phyloP scores from a whole-genome alignment of 2,797 vertebrate species.

The Tokudaia tokunoshimensis region DNA sequence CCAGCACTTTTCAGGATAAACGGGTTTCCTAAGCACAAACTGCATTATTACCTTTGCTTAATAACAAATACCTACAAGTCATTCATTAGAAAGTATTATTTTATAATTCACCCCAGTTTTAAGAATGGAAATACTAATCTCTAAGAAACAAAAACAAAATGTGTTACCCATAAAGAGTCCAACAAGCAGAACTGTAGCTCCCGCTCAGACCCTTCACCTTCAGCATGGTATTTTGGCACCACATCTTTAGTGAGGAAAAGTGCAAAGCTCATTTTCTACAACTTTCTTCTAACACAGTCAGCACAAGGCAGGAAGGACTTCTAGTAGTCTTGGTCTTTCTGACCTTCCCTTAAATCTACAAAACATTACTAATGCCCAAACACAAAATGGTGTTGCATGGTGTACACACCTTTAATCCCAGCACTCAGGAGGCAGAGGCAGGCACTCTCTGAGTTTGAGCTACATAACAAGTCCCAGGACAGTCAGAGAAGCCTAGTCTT shows the following conservation, averaged over 20 bases:
- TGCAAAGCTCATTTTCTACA: conserved; percentile 30
- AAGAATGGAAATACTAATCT: conserved; percentile 29
- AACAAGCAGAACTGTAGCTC: neutral
- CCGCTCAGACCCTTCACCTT: neutral
- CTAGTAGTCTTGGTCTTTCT: neutral
- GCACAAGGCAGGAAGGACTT: neutral
- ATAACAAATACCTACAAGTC: conserved; percentile 52
- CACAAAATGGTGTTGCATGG: neutral
- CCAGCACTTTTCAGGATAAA: conserved; percentile 11
- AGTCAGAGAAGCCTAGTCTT: neutral
- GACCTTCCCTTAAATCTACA: neutral
- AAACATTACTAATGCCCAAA: conserved; percentile 13
- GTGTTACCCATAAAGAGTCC: neutral
- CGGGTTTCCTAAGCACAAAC: neutral
- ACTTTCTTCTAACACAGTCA: conserved; percentile 60
- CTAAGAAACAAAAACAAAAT: conserved; percentile 55
- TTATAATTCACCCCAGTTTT: conserved; percentile 38
- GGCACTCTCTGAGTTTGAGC: neutral
- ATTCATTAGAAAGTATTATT: conserved; percentile 60
- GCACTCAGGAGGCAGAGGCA: neutral
- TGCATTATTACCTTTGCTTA: neutral
- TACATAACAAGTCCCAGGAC: neutral
- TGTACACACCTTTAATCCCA: neutral
- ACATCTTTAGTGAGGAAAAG: conserved; percentile 6
- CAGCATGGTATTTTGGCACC: neutral